Percentiles rank a stretch among this genome's conserved stretches.
Conservation (phyloP, 2,113 vertebrate species). For the Myotis lucifugus region DNA sequence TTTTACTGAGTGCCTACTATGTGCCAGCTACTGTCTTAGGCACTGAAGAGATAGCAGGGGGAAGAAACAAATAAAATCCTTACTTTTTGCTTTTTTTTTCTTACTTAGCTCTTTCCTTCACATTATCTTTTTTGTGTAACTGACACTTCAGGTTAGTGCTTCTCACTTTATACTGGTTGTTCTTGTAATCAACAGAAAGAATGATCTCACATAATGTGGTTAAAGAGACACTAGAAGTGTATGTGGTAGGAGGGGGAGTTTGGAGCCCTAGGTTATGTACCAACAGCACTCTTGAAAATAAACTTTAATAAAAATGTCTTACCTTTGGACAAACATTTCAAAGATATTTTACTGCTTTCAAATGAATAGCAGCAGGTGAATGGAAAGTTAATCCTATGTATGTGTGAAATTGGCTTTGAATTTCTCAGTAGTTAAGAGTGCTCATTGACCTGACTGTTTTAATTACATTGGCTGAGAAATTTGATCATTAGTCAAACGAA, state of each 20-base stretch:
- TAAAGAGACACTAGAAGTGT: background rate
- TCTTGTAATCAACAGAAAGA: background rate
- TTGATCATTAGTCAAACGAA: constrained; percentile 61
- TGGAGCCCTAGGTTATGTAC: background rate
- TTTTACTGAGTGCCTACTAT: background rate
- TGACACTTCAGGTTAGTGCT: background rate
- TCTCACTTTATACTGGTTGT: background rate
- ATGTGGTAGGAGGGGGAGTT: background rate
- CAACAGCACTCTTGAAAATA: background rate
- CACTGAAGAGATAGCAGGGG: background rate
- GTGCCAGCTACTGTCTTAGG: background rate
- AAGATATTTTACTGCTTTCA: constrained; percentile 41
- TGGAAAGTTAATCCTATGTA: constrained; percentile 39
- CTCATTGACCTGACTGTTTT: background rate
- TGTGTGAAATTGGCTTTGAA: background rate
- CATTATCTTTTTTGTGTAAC: background rate
- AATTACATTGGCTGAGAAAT: constrained; percentile 23
- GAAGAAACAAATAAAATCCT: background rate
- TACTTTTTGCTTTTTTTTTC: background rate
- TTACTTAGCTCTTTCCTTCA: background rate
- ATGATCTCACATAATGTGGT: background rate
- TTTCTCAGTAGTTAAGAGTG: constrained; percentile 14
- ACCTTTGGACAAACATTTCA: constrained; percentile 50
- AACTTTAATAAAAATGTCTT: constrained; percentile 9
- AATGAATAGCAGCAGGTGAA: constrained; percentile 27